Evolutionary conservation across 2,797 vertebrate species (phyloP).

Genomic region (Gorsachius magnificus): DNA sequence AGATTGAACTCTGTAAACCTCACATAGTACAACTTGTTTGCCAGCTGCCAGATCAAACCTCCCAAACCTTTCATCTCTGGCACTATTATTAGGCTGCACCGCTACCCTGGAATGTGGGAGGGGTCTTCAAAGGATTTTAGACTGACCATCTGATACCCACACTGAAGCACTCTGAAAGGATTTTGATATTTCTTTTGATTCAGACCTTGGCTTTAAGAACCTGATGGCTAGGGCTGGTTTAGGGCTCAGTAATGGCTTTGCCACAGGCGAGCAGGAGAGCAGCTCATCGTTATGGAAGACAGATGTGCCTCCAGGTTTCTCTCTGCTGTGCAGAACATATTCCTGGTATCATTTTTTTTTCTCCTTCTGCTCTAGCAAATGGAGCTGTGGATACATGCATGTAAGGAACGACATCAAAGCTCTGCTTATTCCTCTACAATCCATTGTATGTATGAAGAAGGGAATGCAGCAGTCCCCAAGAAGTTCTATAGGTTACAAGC

Average conservation of each 20-base stretch:
- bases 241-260: conserved; percentile 3
- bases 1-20: not conserved
- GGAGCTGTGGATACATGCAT: not conserved
- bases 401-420: not conserved
- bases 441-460: not conserved
- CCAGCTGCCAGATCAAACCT: conserved; percentile 1
- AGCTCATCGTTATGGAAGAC: not conserved
- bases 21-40: conserved; percentile 6
- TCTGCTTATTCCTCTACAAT: not conserved
- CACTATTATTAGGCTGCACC: not conserved
- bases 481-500: not conserved
- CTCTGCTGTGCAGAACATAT: not conserved
- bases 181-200: conserved; percentile 39
- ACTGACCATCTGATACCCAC: conserved; percentile 32
- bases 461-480: not conserved
- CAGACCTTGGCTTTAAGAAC: not conserved
- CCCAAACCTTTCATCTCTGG: conserved; percentile 41
- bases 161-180: not conserved
- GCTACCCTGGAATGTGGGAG: not conserved
- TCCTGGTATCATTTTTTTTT: not conserved
- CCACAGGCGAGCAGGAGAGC: not conserved
- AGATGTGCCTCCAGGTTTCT: not conserved
- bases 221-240: not conserved
- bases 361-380: not conserved
- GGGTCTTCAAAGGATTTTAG: conserved; percentile 45